phyloP scores from a whole-genome alignment of 2,113 vertebrate species.

The Atrichornis clamosus region DNA sequence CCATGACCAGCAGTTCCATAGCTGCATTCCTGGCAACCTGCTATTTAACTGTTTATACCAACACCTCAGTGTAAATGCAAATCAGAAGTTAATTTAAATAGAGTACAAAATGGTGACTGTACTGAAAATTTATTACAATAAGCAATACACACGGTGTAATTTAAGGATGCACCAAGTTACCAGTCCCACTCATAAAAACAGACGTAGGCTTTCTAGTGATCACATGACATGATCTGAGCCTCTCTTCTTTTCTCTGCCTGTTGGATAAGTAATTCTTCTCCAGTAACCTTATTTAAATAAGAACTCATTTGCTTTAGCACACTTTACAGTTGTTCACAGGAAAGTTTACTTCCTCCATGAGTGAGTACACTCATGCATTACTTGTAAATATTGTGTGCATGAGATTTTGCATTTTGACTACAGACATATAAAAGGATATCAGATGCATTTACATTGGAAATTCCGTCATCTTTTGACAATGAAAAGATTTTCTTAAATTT shows the following conservation, averaged over 20 bases:
- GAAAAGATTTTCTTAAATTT: neutral
- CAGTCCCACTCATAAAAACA: neutral
- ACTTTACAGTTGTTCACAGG: neutral
- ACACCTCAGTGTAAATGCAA: neutral
- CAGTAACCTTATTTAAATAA: neutral
- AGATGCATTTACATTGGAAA: neutral
- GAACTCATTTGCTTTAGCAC: neutral
- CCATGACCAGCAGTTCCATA: neutral
- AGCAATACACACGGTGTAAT: neutral
- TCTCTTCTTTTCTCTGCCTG: neutral
- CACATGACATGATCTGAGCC: neutral
- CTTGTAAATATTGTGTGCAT: neutral
- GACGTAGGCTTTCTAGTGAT: neutral
- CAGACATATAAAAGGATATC: neutral
- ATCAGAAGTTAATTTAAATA: neutral
- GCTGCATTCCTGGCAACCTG: neutral
- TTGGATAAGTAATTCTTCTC: neutral
- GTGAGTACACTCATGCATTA: neutral
- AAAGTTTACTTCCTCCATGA: no score
- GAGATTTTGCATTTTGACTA: neutral
- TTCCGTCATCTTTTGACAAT: neutral
- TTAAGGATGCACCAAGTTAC: neutral
- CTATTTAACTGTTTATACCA: neutral
- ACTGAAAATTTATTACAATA: neutral
- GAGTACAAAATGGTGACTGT: neutral